Percentiles rank a stretch among this genome's conserved stretches.
These are phyloP conservation scores for Apocrypta bakeri DNA, from an alignment of 1,140 invertebrate species.

Conservation along the genomic window DNA sequence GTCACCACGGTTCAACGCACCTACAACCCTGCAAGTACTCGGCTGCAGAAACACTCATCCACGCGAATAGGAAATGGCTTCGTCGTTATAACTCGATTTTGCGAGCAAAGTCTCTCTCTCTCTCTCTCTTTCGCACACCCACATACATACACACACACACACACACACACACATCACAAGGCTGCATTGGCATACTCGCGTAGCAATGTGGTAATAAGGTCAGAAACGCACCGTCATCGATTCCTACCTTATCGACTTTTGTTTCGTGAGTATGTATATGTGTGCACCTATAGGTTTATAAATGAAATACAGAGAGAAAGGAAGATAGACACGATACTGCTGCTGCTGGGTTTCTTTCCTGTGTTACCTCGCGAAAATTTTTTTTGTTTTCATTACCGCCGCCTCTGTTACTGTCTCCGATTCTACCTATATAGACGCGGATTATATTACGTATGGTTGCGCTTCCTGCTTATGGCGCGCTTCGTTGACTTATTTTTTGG, in stretches of 20 bases:
- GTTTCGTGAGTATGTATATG: too few relatives aligned
- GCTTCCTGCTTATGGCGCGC: too few relatives aligned
- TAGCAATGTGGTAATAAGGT: background rate
- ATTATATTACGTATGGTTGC: too few relatives aligned
- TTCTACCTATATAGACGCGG: background rate
- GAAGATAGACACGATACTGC: background rate
- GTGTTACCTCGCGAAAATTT: background rate
- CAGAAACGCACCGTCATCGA: background rate
- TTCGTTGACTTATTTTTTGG: too few relatives aligned
- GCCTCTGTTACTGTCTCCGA: background rate
- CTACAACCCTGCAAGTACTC: background rate
- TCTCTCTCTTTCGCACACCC: background rate
- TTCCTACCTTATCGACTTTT: conserved; percentile 19
- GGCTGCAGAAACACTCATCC: background rate
- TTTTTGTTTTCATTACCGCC: too few relatives aligned
- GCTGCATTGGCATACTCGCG: background rate
- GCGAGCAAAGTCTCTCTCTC: background rate
- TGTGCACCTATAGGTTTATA: too few relatives aligned
- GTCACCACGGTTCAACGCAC: background rate
- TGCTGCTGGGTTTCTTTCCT: background rate
- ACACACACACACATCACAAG: too few relatives aligned
- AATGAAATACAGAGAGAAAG: too few relatives aligned
- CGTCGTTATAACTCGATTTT: conserved; percentile 18
- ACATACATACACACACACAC: background rate
- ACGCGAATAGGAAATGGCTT: conserved; percentile 12